Percentiles rank a stretch among this genome's conserved stretches.
Evolutionary conservation across 2,113 vertebrate species (phyloP).

Genomic region (Suncus etruscus): DNA sequence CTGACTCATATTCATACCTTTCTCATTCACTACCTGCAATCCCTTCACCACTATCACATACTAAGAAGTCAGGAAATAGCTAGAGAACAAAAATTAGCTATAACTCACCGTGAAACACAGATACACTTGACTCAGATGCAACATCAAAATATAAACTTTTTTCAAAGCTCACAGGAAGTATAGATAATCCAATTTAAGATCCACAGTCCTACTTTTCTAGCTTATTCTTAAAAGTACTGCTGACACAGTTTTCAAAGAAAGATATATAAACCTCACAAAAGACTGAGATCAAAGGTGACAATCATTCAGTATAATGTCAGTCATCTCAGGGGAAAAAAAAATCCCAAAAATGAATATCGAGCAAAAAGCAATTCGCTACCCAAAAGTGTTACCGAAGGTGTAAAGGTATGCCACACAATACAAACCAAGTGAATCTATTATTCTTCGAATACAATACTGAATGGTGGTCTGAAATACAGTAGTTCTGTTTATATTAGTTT

Average conservation of each 20-base stretch:
- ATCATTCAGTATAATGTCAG: neutral
- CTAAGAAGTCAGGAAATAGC: constrained; percentile 13
- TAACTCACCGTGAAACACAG: neutral
- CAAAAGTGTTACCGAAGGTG: neutral
- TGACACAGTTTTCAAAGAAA: constrained; percentile 65
- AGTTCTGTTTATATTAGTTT: neutral
- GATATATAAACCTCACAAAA: constrained; percentile 71
- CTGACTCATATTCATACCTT: neutral
- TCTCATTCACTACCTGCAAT: neutral
- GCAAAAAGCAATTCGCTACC: neutral
- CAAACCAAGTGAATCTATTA: constrained; percentile 23
- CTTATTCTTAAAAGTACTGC: constrained; percentile 40
- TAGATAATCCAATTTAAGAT: constrained; percentile 32
- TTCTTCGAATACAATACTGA: neutral
- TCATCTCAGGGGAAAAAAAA: neutral
- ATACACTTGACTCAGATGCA: neutral
- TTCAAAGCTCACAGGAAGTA: constrained; percentile 20
- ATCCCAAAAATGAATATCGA: neutral
- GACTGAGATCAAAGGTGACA: neutral
- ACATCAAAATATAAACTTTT: neutral
- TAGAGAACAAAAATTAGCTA: neutral
- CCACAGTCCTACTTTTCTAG: neutral
- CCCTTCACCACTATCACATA: neutral
- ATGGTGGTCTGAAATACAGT: neutral
- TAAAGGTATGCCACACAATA: neutral